Conservation (phyloP, 2,113 vertebrate genomes). For the Entomyzon cyanotis region DNA sequence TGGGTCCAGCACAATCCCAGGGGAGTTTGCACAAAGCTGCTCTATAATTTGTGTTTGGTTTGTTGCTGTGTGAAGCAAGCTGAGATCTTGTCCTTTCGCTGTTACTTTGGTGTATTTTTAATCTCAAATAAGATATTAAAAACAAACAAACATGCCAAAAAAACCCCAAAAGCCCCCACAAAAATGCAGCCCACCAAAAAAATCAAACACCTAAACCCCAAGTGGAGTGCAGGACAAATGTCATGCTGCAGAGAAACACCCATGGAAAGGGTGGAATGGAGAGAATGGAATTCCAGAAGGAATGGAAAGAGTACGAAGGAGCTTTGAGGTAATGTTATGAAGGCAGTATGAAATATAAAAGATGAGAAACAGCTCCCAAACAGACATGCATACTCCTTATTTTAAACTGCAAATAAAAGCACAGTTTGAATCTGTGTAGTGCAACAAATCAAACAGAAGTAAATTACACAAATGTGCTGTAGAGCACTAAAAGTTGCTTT, state of each 20-base stretch:
- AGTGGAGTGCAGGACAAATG: not conserved
- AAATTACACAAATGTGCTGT: not conserved
- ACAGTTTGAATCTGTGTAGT: not conserved
- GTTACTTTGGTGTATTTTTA: not conserved
- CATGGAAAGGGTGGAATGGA: not conserved
- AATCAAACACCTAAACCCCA: not conserved
- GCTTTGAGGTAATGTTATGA: not conserved
- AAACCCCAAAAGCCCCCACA: not conserved
- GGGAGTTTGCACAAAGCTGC: not conserved
- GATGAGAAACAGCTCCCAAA: not conserved
- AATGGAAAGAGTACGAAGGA: not conserved
- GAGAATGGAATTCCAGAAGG: not conserved
- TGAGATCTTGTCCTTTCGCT: not conserved
- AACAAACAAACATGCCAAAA: not conserved
- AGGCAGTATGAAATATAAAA: not conserved
- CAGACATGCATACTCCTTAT: rapidly evolving
- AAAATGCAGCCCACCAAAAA: not conserved
- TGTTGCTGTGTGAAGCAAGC: not conserved
- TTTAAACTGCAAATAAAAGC: not conserved
- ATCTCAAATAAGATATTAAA: not conserved
- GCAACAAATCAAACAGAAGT: not conserved
- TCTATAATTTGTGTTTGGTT: not conserved
- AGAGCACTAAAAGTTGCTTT: not conserved
- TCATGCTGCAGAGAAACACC: not conserved
- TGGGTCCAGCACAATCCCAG: not conserved